These are phyloP conservation scores for Shinisaurus crocodilurus DNA, from an alignment of 2,113 vertebrate species.

Conservation along the genomic window DNA sequence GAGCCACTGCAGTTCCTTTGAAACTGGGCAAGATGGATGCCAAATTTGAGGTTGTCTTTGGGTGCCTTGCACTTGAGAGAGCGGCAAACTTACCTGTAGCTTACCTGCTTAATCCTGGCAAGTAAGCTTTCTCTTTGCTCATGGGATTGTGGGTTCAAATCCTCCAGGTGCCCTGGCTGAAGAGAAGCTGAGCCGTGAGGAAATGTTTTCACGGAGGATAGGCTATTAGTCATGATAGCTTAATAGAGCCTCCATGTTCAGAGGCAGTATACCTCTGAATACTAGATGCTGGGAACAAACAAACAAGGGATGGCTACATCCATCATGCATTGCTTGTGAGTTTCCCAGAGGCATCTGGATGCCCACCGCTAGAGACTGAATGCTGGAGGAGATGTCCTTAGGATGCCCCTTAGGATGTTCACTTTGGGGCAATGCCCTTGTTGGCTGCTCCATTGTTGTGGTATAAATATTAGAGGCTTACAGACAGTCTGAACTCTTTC, in stretches of 20 bases:
- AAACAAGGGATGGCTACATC: not conserved
- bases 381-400: not conserved
- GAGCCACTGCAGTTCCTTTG: not conserved
- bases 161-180: not conserved
- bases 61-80: not conserved
- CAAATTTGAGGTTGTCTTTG: not conserved
- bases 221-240: not conserved
- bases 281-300: too few species aligned
- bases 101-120: not conserved
- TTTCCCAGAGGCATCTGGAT: not conserved
- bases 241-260: not conserved
- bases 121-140: not conserved
- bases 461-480: not conserved
- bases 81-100: not conserved
- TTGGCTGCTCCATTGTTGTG: not conserved
- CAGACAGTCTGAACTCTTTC: not conserved
- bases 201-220: not conserved
- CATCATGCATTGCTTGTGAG: not conserved
- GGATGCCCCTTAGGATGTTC: not conserved
- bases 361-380: not conserved
- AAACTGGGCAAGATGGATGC: not conserved
- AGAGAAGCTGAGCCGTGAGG: not conserved
- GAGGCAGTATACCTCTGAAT: not conserved
- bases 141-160: not conserved
- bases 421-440: not conserved